phyloP scores from a whole-genome alignment of 2,888 invertebrate species.

The Cylindroiulus punctatus region DNA sequence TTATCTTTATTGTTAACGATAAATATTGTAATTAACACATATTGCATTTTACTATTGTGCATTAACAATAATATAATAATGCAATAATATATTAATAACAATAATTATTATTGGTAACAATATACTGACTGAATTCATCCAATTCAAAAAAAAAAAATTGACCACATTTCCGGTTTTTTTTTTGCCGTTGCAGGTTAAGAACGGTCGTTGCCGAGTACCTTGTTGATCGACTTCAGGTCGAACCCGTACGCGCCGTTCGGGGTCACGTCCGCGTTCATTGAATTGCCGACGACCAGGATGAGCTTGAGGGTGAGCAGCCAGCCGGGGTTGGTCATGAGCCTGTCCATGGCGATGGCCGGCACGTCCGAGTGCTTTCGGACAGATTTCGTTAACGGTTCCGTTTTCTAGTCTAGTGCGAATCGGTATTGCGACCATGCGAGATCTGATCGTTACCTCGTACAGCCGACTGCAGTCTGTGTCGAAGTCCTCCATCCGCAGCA shows the following conservation, averaged over 20 bases:
- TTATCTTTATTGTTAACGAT: no score
- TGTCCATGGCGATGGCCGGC: background rate
- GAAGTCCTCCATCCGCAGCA: constrained; percentile 2
- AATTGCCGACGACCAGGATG: background rate
- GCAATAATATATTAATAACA: no score
- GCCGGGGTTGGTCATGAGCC: background rate
- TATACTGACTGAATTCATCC: no score
- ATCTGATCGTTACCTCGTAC: background rate
- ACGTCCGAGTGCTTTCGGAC: background rate
- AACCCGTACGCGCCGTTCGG: background rate
- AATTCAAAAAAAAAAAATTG: no score
- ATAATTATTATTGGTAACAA: no score
- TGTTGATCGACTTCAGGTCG: constrained; percentile 16
- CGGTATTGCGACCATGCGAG: background rate
- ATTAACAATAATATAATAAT: no score
- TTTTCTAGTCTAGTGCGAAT: background rate
- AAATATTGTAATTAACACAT: no score
- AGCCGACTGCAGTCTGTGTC: background rate
- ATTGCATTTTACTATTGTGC: no score
- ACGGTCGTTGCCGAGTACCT: background rate
- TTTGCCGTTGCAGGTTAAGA: background rate
- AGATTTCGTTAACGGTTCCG: background rate
- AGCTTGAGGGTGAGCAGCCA: background rate
- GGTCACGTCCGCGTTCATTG: background rate
- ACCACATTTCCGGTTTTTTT: background rate